Base-by-base conservation (phyloP, 2,888 invertebrate genomes). In the Hydriomena furcata region DNA sequence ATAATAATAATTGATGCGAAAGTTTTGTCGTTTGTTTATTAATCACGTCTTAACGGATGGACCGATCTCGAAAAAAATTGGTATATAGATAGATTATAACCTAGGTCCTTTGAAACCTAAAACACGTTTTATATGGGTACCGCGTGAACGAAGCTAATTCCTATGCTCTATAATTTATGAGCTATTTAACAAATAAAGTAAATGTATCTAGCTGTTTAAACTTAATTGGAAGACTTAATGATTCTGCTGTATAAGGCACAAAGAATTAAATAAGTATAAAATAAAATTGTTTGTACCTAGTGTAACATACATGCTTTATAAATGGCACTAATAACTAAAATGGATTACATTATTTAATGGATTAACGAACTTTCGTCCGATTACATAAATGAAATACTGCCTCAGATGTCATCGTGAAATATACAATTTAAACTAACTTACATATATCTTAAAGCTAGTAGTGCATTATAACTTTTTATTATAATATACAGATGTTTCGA, bases 241-340 rank as follows among this genome's bases (percentile, higher is more conserved):
- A 89, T 84, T 86, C 86, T 88, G 89, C 72, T 88, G 89, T 79
- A 68, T 81, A 88, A 90, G 88, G 89, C 88, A 89, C 89, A 64
- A 63, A 65, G 66, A 79, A 79, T 79, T 77, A 63, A 64, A 61
- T 45, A 7, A 35, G 36, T 24, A 40, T 48, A 32, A 54, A 55
- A 49, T 31, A 30, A 49, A 32, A 44, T 38, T 28, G 35, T 25
- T 11, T 46, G 7, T 41, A 36, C 47, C 7, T 52, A 55, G 44
- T 23, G 10, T 32, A 12, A 27, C 12, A 34, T 37, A 54, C 27
- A 40, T 36, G 41, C 36, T 41, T 59, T 62, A 65, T 66, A 69
- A 79, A 79, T 79, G 79, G 79, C 80, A 79, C 78, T 77, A 54
- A 48, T 54, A 55, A 55, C 59, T 68, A 67, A 61, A 58, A 65